These are phyloP conservation scores for Morpho achilles DNA, from an alignment of 2,888 invertebrate species.

Conservation along the genomic window DNA sequence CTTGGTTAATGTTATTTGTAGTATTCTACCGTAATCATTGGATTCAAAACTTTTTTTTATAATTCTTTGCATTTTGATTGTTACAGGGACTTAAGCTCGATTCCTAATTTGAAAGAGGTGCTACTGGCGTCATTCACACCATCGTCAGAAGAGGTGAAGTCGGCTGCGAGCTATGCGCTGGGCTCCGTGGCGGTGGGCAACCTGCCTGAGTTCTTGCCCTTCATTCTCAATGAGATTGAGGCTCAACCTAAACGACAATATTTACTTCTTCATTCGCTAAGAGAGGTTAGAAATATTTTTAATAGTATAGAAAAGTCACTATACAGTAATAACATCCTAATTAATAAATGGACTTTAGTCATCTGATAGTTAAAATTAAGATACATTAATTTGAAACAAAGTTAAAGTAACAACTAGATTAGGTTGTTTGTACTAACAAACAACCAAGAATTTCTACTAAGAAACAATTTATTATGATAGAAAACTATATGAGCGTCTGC, in stretches of 20 bases:
- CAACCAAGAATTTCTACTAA: too few species aligned
- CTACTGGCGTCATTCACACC: conserved; percentile 93
- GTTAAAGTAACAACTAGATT: too few species aligned
- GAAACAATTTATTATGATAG: too few species aligned
- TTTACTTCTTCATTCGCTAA: conserved; percentile 95
- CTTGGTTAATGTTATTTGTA: too few species aligned
- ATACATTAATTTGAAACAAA: too few species aligned
- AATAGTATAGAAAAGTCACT: too few species aligned
- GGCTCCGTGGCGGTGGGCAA: conserved; percentile 98
- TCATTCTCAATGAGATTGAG: conserved; percentile 95
- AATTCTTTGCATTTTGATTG: background rate
- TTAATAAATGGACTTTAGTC: background rate
- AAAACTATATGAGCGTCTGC: too few species aligned
- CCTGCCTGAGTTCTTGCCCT: conserved; percentile 94
- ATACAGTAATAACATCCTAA: background rate
- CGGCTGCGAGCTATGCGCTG: conserved; percentile 97
- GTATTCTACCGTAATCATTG: too few species aligned
- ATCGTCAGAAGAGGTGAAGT: conserved; percentile 97
- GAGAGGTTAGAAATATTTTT: conserved; percentile 84
- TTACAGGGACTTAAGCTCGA: conserved; percentile 86
- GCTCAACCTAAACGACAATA: conserved; percentile 97
- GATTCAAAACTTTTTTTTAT: background rate
- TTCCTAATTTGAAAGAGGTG: conserved; percentile 86
- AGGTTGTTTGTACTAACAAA: too few species aligned
- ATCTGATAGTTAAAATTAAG: too few species aligned